Evolutionary conservation across 2,888 invertebrate species (phyloP).

Genomic region (Luperina testacea): DNA sequence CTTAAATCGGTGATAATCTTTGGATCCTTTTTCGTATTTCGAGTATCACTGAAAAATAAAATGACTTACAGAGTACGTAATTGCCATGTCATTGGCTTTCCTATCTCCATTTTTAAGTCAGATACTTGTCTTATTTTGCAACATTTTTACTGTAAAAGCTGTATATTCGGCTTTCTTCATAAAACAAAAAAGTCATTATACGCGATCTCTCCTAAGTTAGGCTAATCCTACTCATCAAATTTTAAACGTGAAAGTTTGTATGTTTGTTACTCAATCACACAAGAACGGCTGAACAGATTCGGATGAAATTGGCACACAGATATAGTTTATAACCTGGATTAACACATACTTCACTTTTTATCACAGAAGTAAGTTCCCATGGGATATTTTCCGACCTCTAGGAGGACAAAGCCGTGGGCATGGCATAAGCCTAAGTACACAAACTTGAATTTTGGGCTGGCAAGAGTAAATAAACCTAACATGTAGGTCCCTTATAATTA

Average conservation of each 20-base stretch:
- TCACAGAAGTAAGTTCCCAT: no score
- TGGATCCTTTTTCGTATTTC: not conserved
- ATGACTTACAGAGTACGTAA: not conserved
- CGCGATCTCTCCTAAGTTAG: constrained; percentile 7
- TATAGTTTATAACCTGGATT: not conserved
- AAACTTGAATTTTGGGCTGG: not conserved
- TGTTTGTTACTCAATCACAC: not conserved
- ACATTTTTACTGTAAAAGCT: not conserved
- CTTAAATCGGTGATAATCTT: constrained; percentile 4
- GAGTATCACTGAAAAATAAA: not conserved
- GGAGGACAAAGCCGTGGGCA: no score
- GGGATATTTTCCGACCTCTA: no score
- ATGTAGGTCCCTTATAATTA: not conserved
- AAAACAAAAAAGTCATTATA: constrained; percentile 11
- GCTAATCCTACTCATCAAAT: not conserved
- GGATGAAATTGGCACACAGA: not conserved
- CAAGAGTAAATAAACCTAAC: constrained; percentile 11
- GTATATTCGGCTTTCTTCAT: constrained; percentile 14
- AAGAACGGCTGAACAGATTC: not conserved
- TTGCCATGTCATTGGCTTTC: not conserved
- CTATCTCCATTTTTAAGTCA: not conserved
- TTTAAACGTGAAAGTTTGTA: not conserved
- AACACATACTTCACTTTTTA: not conserved
- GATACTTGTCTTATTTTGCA: not conserved
- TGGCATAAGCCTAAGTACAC: not conserved